Percentiles rank a stretch among this genome's conserved stretches.
Evolutionary conservation across 2,888 invertebrate genomes (phyloP).

Genomic region (Parascotia fuliginaria): DNA sequence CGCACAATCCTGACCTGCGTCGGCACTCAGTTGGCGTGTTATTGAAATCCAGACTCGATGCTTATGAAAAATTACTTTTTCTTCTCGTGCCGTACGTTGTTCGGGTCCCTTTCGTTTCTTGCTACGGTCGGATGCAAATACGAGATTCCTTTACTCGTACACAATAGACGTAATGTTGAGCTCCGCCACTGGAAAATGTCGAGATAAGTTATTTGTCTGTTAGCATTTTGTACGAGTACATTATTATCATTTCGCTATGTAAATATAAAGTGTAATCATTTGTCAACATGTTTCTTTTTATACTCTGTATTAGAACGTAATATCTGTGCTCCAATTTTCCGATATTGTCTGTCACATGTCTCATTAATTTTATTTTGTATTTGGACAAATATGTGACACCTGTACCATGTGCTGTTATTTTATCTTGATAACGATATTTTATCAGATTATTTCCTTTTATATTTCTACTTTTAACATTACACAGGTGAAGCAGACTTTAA

Average conservation of each 20-base stretch:
- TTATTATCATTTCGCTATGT: slow-evolving; percentile 50
- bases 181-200: slow-evolving; percentile 70
- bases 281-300: slow-evolving; percentile 44
- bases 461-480: too few relatives aligned
- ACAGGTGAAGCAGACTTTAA: too few relatives aligned
- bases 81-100: slow-evolving; percentile 60
- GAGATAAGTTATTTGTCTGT: slow-evolving; percentile 76
- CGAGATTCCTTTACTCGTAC: slow-evolving; percentile 72
- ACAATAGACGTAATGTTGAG: slow-evolving; percentile 73
- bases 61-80: slow-evolving; percentile 75
- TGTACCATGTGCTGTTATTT: neutral
- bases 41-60: slow-evolving; percentile 69
- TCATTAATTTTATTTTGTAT: slow-evolving; percentile 13
- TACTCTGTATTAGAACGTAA: slow-evolving; percentile 25
- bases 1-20: slow-evolving; percentile 40
- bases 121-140: slow-evolving; percentile 73
- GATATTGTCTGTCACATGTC: slow-evolving; percentile 24
- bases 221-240: slow-evolving; percentile 59
- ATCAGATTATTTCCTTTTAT: neutral
- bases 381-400: slow-evolving; percentile 1
- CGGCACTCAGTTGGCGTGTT: slow-evolving; percentile 62
- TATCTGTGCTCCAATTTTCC: slow-evolving; percentile 18
- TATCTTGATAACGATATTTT: neutral
- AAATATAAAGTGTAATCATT: slow-evolving; percentile 47
- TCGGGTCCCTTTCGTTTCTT: slow-evolving; percentile 56